These are phyloP conservation scores for Chymomyza amoena DNA, from an alignment of 2,888 invertebrate genomes.

Conservation along the genomic window DNA sequence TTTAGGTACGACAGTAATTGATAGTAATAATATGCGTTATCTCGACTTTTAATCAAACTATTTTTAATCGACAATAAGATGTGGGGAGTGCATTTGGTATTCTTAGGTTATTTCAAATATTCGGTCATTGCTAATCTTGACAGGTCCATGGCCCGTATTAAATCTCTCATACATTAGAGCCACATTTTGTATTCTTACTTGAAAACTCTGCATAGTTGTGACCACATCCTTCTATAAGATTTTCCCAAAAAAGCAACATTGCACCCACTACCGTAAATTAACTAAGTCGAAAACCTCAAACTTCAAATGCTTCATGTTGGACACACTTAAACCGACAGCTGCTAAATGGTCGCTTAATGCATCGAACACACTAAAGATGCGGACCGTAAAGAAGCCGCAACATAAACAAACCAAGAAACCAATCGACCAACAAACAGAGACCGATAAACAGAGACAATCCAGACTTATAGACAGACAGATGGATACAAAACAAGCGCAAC, in stretches of 20 bases:
- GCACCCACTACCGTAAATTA: slow-evolving; percentile 15
- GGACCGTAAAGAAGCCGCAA: not conserved
- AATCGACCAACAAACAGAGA: slow-evolving; percentile 26
- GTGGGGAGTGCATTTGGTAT: no score
- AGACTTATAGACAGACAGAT: slow-evolving; percentile 47
- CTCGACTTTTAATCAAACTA: no score
- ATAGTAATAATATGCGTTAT: no score
- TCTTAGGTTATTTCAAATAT: no score
- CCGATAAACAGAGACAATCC: slow-evolving; percentile 43
- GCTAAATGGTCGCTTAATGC: slow-evolving; percentile 54
- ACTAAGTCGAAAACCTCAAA: not conserved
- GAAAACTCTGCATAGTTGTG: no score
- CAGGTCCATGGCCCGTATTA: no score
- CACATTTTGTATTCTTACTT: no score
- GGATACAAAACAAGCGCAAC: slow-evolving; percentile 49
- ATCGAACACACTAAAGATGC: not conserved
- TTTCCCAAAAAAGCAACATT: slow-evolving; percentile 3
- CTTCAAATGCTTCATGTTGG: slow-evolving; percentile 24
- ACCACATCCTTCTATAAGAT: no score
- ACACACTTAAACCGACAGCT: slow-evolving; percentile 36
- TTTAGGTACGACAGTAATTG: no score
- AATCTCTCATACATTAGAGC: no score
- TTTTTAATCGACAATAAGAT: no score
- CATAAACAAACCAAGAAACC: not conserved
- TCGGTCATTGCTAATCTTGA: no score